phyloP scores from a whole-genome alignment of 2,113 vertebrate genomes.

The Nothocercus nigrocapillus region DNA sequence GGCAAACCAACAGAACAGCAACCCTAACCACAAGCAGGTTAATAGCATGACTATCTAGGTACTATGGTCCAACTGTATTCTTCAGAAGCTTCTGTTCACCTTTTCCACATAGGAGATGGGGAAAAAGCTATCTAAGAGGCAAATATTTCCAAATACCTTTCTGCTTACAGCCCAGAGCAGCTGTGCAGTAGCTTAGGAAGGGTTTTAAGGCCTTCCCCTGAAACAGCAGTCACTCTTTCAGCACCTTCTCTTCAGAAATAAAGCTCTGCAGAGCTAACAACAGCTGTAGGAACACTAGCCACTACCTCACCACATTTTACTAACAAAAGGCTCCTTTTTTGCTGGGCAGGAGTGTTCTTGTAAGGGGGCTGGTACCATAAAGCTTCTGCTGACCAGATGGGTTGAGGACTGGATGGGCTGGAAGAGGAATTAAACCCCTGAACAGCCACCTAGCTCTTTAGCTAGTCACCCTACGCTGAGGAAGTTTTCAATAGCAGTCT shows the following conservation, averaged over 20 bases:
- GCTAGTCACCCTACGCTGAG: neutral
- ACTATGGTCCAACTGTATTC: neutral
- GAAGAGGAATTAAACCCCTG: neutral
- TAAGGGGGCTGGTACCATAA: neutral
- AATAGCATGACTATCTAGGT: neutral
- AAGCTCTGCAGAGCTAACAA: neutral
- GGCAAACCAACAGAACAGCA: neutral
- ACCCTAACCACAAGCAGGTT: neutral
- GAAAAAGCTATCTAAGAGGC: neutral
- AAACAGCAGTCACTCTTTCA: neutral
- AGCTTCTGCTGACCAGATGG: neutral
- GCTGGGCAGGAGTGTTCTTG: neutral
- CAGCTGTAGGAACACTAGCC: neutral
- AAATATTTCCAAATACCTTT: neutral
- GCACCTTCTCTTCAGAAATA: neutral
- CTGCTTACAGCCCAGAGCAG: neutral
- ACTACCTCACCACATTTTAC: neutral
- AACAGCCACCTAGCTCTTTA: neutral
- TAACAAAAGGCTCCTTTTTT: neutral
- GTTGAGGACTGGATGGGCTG: neutral
- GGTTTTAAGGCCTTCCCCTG: neutral
- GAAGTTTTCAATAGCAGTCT: neutral
- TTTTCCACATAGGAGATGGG: neutral
- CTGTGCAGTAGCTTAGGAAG: neutral
- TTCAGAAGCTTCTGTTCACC: neutral